Evolutionary conservation across 2,888 invertebrate species (phyloP).

Genomic region (Polydrusus tereticollis): DNA sequence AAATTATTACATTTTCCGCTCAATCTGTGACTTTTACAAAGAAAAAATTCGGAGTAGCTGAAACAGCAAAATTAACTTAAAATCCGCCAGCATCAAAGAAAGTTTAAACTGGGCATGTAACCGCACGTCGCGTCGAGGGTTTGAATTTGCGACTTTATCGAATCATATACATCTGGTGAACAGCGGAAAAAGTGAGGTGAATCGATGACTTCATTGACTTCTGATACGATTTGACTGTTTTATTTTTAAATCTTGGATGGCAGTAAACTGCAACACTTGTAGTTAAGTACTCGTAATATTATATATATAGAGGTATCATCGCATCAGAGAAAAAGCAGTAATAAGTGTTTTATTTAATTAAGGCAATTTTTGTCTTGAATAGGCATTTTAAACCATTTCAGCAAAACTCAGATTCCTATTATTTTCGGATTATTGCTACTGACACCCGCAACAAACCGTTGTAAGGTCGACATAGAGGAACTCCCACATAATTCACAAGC

Average conservation of each 20-base stretch:
- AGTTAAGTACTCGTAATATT: too few relatives aligned
- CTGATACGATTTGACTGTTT: background rate
- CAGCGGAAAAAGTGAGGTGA: background rate
- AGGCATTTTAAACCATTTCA: too few relatives aligned
- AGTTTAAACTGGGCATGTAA: conserved; percentile 61
- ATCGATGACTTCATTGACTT: conserved; percentile 10
- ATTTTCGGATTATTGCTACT: background rate
- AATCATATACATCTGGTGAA: background rate
- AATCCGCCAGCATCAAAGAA: conserved; percentile 29
- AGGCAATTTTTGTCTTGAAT: too few relatives aligned
- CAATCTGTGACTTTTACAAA: background rate
- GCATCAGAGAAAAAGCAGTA: too few relatives aligned
- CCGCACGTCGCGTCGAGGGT: conserved; percentile 50
- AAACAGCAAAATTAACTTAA: conserved; percentile 29
- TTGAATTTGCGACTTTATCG: conserved; percentile 13
- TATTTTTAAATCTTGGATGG: background rate
- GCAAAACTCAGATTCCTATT: too few relatives aligned
- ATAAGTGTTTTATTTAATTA: too few relatives aligned
- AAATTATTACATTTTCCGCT: conserved; percentile 12
- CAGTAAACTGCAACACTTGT: too few relatives aligned
- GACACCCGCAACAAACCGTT: background rate
- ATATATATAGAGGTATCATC: too few relatives aligned
- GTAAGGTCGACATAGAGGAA: conserved; percentile 41
- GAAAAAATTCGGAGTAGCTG: conserved; percentile 19
- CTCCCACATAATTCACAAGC: conserved; percentile 55